A percentile compares a stretch with the other conserved stretches of the same genome.
phyloP scores from a whole-genome alignment of 2,888 invertebrate species.

The Eupsilia transversa region DNA sequence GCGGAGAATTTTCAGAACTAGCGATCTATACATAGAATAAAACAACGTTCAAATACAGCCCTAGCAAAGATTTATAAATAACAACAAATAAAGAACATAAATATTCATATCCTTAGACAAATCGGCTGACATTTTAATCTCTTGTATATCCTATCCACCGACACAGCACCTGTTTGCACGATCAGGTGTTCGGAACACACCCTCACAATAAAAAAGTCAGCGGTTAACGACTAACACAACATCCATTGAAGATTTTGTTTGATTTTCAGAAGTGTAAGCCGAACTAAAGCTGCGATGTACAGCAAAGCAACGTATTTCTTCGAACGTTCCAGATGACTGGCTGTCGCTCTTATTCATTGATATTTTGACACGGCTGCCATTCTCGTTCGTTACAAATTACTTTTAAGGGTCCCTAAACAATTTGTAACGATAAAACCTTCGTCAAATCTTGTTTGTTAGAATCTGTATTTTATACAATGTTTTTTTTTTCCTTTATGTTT shows the following conservation, averaged over 20 bases:
- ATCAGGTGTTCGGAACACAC: conserved; percentile 78
- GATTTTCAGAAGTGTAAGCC: background rate
- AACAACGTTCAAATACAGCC: conserved; percentile 4
- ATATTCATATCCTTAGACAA: conserved; percentile 69
- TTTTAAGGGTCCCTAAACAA: conserved; percentile 50
- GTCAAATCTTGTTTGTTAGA: conserved; percentile 36
- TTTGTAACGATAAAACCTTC: conserved; percentile 50
- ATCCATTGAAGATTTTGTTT: conserved; percentile 60
- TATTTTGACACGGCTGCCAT: conserved; percentile 75
- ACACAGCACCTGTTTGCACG: conserved; percentile 78
- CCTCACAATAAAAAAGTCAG: conserved; percentile 39
- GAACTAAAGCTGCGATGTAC: conserved; percentile 36
- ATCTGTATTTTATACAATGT: background rate
- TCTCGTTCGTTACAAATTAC: conserved; percentile 72
- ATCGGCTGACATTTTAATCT: conserved; percentile 63
- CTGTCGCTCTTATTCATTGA: conserved; percentile 71
- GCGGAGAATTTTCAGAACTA: background rate
- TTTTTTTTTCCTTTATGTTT: background rate
- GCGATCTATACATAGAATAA: background rate
- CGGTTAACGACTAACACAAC: background rate
- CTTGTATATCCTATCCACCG: conserved; percentile 56
- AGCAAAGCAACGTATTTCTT: background rate
- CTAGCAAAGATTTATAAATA: conserved; percentile 8
- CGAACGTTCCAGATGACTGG: conserved; percentile 38
- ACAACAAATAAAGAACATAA: conserved; percentile 12